Evolutionary conservation across 2,113 vertebrate species (phyloP), one percentile per base, ranked within the genome.

Genomic region (Callipepla californica): DNA sequence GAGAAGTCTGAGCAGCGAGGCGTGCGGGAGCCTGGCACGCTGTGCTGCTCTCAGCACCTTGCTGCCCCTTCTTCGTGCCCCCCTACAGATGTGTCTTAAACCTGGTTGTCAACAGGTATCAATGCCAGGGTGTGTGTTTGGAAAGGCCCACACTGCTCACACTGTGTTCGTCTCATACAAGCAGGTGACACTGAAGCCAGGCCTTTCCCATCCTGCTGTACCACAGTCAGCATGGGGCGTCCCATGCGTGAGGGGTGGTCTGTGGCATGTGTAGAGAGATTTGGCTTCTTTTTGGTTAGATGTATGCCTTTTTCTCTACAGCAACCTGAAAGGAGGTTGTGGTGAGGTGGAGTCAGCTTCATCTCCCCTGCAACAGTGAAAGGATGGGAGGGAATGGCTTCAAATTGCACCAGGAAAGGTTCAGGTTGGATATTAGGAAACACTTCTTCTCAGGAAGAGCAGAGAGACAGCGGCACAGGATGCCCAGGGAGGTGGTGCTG

Each of bases 101-200:
- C 48, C 1, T 0, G 7, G 21, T 25, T 28, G 45, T 50, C 57
- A 1, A 32, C 11, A 59, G 25, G 28, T 68, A 21, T 26, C 32
- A 32, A 38, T 28, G 14, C 16, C 58, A 58, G n/a, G 51, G 30
- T n/a, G 7, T 63, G 58, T 67, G 36, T 85, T 59, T 75, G 25
- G 22, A 45, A 34, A 36, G 58, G 45, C 17, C 48, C 2, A 1
- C 7, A 0, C 30, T 68, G 34, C 68, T 34, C 44, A 6, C 48
- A 1, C 2, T 25, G 59, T 9, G 0, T 42, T 88, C 55, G 62
- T 16, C 38, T n/a, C 25, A n/a, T 18, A 25, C 3, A 0, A 51
- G 34, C 38, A 0, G 14, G 51, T 1, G 2, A 32, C 47, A 5
- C 25, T 36, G 70, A 65, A 85, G 72, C 75, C 44, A 22, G 75